These are phyloP conservation scores for Bombus pyrosoma DNA, from an alignment of 1,140 invertebrate species.

Conservation along the genomic window DNA sequence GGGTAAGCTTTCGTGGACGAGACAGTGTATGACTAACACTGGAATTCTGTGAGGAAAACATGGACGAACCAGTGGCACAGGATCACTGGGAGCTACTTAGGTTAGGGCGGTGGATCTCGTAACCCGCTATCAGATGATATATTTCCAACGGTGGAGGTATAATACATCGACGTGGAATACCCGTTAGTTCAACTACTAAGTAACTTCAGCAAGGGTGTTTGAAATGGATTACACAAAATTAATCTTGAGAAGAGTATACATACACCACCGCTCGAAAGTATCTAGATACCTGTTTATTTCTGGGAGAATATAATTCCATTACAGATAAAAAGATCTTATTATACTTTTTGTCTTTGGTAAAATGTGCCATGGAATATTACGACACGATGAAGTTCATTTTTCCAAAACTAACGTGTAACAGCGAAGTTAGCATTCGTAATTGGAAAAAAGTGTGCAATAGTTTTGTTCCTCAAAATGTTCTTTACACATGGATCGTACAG, in stretches of 20 bases:
- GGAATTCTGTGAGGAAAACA: not conserved
- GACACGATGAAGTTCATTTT: too few relatives aligned
- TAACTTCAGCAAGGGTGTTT: not conserved
- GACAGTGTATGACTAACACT: not conserved
- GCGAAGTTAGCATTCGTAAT: too few relatives aligned
- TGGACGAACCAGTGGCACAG: not conserved
- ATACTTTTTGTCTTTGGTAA: too few relatives aligned
- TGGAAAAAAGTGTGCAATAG: too few relatives aligned
- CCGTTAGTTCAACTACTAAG: not conserved
- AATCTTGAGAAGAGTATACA: not conserved
- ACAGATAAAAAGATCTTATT: too few relatives aligned
- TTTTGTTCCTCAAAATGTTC: too few relatives aligned
- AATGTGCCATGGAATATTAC: too few relatives aligned
- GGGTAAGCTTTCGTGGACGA: not conserved
- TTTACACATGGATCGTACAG: too few relatives aligned
- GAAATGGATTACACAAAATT: not conserved
- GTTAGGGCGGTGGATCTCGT: not conserved
- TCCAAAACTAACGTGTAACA: too few relatives aligned
- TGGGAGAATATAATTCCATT: too few relatives aligned
- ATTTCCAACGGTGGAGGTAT: not conserved
- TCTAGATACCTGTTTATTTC: not conserved
- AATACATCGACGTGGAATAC: not conserved
- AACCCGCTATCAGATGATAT: constrained; percentile 7
- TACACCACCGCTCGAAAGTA: not conserved
- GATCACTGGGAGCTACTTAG: not conserved